Conservation (phyloP, 2,888 invertebrate genomes). For the Idaea biselata region DNA sequence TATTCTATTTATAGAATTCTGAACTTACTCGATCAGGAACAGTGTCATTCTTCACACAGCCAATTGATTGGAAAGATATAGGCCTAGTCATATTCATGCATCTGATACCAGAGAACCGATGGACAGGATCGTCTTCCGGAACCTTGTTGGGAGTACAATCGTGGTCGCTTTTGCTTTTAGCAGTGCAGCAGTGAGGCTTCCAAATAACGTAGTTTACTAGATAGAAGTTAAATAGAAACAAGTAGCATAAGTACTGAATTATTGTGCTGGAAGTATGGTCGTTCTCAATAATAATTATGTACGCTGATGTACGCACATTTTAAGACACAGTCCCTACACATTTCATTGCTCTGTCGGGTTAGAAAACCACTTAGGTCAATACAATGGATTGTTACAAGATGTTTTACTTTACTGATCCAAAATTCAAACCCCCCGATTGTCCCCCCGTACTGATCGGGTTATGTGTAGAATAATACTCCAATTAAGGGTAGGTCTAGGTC, state of each 20-base stretch:
- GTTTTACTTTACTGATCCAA: too few species aligned
- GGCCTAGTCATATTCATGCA: conserved; percentile 46
- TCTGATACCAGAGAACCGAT: conserved; percentile 41
- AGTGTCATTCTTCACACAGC: conserved; percentile 34
- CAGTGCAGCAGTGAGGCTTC: conserved; percentile 45
- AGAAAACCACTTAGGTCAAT: too few species aligned
- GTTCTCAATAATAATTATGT: too few species aligned
- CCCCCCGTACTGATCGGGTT: too few species aligned
- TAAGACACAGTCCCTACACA: too few species aligned
- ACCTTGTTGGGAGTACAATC: conserved; percentile 42
- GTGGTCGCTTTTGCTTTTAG: conserved; percentile 39
- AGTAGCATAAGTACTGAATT: not conserved
- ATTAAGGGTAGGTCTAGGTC: not conserved
- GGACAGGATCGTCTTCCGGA: conserved; percentile 48
- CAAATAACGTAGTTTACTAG: conserved; percentile 46
- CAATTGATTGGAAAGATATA: conserved; percentile 33
- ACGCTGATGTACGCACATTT: too few species aligned
- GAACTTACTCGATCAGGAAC: conserved; percentile 33
- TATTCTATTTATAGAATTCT: not conserved
- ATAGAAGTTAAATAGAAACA: conserved; percentile 7
- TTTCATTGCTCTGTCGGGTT: too few species aligned
- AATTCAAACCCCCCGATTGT: too few species aligned
- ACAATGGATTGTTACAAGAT: too few species aligned
- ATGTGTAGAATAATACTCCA: too few species aligned
- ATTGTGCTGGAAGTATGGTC: too few species aligned